These are phyloP conservation scores for Cryptomyrus ogoouensis DNA, from an alignment of 2,113 vertebrate species.

Conservation along the genomic window DNA sequence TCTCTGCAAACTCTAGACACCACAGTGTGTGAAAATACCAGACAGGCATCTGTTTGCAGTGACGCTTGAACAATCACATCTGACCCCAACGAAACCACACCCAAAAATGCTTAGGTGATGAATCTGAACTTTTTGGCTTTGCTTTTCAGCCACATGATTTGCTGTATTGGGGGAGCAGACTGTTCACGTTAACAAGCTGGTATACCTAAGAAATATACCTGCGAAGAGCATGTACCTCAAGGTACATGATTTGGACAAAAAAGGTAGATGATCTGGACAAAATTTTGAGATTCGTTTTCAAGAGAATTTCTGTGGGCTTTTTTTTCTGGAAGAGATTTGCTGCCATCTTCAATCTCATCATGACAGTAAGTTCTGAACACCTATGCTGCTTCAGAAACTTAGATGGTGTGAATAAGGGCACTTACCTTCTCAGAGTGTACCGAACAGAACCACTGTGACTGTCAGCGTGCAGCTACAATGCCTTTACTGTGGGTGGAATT, in stretches of 20 bases:
- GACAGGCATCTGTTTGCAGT: background rate
- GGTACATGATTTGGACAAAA: no score
- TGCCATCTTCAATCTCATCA: background rate
- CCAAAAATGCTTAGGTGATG: background rate
- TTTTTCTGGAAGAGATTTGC: background rate
- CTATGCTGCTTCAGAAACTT: background rate
- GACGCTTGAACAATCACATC: background rate
- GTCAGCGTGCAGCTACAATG: background rate
- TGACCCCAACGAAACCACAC: background rate
- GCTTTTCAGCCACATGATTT: background rate
- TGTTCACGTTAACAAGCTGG: background rate
- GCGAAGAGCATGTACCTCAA: background rate
- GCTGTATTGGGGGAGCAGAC: background rate
- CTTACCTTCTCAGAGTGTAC: background rate
- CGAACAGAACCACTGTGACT: background rate
- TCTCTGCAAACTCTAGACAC: background rate
- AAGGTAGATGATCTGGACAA: no score
- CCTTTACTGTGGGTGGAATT: constrained; percentile 23
- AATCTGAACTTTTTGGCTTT: background rate
- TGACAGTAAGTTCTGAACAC: background rate
- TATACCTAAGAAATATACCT: background rate
- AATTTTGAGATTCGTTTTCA: background rate
- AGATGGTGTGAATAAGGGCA: background rate
- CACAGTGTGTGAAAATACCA: background rate
- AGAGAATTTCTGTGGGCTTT: background rate